These are phyloP conservation scores for Spongilla lacustris DNA, from an alignment of 37 sponge, comb jelly and placozoan species.

Conservation along the genomic window DNA sequence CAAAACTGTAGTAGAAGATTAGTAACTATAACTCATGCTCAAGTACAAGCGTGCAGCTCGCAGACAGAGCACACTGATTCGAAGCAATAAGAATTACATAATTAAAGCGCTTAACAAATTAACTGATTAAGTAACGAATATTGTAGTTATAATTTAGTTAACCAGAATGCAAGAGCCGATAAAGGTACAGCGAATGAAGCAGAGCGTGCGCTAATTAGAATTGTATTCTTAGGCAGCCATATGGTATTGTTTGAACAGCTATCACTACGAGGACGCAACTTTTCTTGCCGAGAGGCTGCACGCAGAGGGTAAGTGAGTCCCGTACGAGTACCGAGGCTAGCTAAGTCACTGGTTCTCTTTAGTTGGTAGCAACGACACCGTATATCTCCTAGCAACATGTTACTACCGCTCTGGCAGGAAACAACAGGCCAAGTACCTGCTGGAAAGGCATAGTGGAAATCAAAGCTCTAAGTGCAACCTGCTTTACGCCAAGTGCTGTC, in stretches of 20 bases:
- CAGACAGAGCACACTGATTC: too few relatives aligned
- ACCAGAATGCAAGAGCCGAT: not conserved
- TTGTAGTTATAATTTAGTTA: not conserved
- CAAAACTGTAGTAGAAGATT: too few relatives aligned
- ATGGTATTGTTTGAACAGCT: slow-evolving; percentile 81
- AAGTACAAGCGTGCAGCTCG: too few relatives aligned
- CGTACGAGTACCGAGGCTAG: not conserved
- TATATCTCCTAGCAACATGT: slow-evolving; percentile 83
- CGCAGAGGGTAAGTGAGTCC: slow-evolving; percentile 70
- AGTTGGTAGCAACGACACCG: slow-evolving; percentile 63
- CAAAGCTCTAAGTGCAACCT: slow-evolving; percentile 61
- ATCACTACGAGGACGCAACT: slow-evolving; percentile 82
- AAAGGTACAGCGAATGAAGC: not conserved
- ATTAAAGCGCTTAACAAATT: not conserved
- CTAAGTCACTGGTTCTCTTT: not conserved
- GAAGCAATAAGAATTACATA: too few relatives aligned
- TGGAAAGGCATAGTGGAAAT: slow-evolving; percentile 39
- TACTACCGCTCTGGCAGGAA: slow-evolving; percentile 79
- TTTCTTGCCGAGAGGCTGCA: slow-evolving; percentile 92
- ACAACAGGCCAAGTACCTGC: slow-evolving; percentile 71
- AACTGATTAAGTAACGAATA: not conserved
- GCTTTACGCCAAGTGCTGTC: slow-evolving; percentile 84
- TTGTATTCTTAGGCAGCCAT: slow-evolving; percentile 70
- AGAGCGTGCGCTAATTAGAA: slow-evolving; percentile 15
- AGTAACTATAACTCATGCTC: too few relatives aligned